Conservation (phyloP, 2,888 invertebrate genomes). For the Heliconius erato region DNA sequence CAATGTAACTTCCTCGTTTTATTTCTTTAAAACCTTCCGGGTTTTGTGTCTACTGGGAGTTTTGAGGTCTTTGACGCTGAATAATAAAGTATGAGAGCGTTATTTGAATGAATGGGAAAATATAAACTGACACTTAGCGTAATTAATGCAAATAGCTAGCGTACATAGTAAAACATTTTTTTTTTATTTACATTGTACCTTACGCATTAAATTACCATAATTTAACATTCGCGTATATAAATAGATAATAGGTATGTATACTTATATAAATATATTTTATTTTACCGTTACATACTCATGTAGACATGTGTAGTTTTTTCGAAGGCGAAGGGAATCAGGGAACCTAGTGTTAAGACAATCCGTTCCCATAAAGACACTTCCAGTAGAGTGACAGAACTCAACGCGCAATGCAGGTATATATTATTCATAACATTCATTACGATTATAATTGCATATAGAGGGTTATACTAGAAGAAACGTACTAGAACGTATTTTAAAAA, state of each 20-base stretch:
- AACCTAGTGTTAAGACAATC: too few relatives aligned
- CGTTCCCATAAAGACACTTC: too few relatives aligned
- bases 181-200: neutral
- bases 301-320: too few relatives aligned
- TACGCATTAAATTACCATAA: neutral
- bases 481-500: neutral
- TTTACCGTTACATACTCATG: too few relatives aligned
- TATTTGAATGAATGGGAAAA: constrained; percentile 54
- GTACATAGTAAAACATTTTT: constrained; percentile 3
- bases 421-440: neutral
- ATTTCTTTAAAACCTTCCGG: constrained; percentile 40
- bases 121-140: constrained; percentile 34
- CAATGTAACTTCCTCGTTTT: constrained; percentile 10
- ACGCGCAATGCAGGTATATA: neutral
- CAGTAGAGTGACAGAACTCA: too few relatives aligned
- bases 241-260: neutral
- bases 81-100: constrained; percentile 63
- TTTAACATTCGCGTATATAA: neutral
- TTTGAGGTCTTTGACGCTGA: constrained; percentile 47
- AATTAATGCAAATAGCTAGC: constrained; percentile 31
- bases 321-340: too few relatives aligned
- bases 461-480: neutral
- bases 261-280: too few relatives aligned
- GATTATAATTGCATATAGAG: neutral
- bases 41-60: constrained; percentile 60